Base-by-base conservation (phyloP, 2,113 vertebrate genomes). In the Chelonoidis abingdonii region DNA sequence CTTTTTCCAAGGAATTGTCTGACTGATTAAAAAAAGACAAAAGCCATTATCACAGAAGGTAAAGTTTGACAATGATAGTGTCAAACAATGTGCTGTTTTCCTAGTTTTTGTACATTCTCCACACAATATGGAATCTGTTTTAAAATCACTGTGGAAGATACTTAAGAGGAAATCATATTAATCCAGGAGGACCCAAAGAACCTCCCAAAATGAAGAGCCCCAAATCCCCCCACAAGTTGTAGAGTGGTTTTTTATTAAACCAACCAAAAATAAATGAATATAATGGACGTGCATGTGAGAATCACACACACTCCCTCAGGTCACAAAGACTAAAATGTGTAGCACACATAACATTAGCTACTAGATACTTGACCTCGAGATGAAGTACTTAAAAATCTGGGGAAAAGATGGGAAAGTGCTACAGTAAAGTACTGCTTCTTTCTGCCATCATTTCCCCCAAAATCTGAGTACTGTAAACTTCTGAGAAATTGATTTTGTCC, bases 151-250 rank as follows among this genome's bases (percentile, higher is more conserved):
- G 8, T n/a, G 47, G 47, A 82, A 95, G 90, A 84, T 19, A 59
- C 53, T 0, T 56, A 17, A n/a, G 44, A 90, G 57, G 84, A 90
- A 95, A 95, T 95, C 47, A 69, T 14, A 25, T 81, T 93, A 87
- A 80, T 79, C 9, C 89, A 35, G 82, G 53, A 87, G 76, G 57
- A 62, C 84, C 50, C 84, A 85, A 49, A 59, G 17, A 80, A 49
- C 3, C 8, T 93, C 84, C 92, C 52, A 54, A 80, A 65, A 91
- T n/a, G 31, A 91, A 92, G 91, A 91, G 22, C 21, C 79, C 9
- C 62, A 92, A 86, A 25, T 72, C 19, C 59, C 80, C 94, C 89
- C 81, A 95, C 79, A 95, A 96, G 24, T 84, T 94, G 47, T 44
- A 93, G 75, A 14, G 95, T 62, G 83, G 79, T 93, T 83, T 78